Evolutionary conservation across 2,797 vertebrate species (phyloP).

Genomic region (Epinephelus awoara): DNA sequence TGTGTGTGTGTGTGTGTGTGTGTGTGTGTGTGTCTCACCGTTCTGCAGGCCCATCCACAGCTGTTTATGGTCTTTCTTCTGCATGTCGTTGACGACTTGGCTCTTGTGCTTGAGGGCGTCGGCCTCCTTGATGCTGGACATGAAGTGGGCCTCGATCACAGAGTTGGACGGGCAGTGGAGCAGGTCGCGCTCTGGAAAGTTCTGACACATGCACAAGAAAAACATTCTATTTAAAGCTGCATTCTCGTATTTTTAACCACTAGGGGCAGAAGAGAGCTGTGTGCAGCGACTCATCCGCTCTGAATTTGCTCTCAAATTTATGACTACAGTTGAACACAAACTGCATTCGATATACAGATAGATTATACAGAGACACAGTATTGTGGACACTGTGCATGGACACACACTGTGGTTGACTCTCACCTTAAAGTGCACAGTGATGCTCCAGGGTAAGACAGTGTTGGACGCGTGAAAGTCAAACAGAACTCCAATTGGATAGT

Average conservation of each 20-base stretch:
- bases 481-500: conserved; percentile 97
- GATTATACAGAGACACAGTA: background rate
- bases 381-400: background rate
- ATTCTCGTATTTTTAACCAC: too few species aligned
- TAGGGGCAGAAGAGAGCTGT: too few species aligned
- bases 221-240: conserved; percentile 4
- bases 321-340: too few species aligned
- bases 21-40: conserved; percentile 81
- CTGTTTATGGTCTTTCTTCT: conserved; percentile 99
- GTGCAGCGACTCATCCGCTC: too few species aligned
- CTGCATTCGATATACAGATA: too few species aligned
- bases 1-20: conserved; percentile 1
- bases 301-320: too few species aligned
- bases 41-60: conserved; percentile 99
- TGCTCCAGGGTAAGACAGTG: conserved; percentile 95
- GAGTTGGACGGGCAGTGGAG: conserved; percentile 95
- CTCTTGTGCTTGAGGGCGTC: conserved; percentile 99
- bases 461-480: conserved; percentile 98
- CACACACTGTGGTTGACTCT: conserved; percentile 1
- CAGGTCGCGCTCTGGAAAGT: conserved; percentile 95
- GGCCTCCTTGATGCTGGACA: conserved; percentile 99
- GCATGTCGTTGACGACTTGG: conserved; percentile 99
- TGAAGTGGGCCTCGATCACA: conserved; percentile 97
- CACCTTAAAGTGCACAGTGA: conserved; percentile 99
- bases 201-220: conserved; percentile 79